Base-by-base conservation (phyloP, 2,797 vertebrate genomes). In the Acrocephalus scirpaceus region DNA sequence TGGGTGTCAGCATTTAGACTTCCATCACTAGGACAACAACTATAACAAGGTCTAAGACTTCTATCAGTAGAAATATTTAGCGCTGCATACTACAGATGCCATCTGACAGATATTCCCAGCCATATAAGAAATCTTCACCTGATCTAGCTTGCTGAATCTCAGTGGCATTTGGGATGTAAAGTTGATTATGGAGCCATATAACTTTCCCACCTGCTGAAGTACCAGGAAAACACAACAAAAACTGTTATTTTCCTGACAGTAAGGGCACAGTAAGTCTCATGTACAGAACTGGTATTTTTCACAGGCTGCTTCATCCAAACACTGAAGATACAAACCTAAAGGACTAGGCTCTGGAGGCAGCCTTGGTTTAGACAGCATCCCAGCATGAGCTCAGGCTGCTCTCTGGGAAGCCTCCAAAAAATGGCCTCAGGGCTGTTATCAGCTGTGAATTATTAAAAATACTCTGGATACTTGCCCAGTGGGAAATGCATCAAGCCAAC, bases 301-400 rank as follows among this genome's bases (percentile, higher is more conserved):
- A 90, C 27, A 20, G 10, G 40, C 17, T 75, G 42, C 29, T 50
- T 70, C 10, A 5, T 7, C 18, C 0, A 0, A 77, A 67, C 19
- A 34, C 3, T 16, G 26, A 69, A 77, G 54, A 58, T 15, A 6
- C 8, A 51, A 72, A 65, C 40, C 34, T 36, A 18, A 67, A 79
- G 48, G 45, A 76, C 29, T 18, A 10, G 3, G 44, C 10, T 90
- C 69, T 58, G 47, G n/a, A 90, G 18, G 34, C 20, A 83, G 38
- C 22, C 27, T 56, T 72, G 34, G 32, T 32, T 66, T 42, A 72
- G 18, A 23, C 25, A 30, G 14, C 14, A 69, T 30, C 50, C 7
- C 66, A 69, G 30, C 1, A 5, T 10, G n/a, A 65, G n/a, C 32
- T 77, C 2, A 2, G 22, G 60, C 36, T 44, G 25, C 12, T 44